phyloP scores from a whole-genome alignment of 2,888 invertebrate species.

The Oligia strigilis region DNA sequence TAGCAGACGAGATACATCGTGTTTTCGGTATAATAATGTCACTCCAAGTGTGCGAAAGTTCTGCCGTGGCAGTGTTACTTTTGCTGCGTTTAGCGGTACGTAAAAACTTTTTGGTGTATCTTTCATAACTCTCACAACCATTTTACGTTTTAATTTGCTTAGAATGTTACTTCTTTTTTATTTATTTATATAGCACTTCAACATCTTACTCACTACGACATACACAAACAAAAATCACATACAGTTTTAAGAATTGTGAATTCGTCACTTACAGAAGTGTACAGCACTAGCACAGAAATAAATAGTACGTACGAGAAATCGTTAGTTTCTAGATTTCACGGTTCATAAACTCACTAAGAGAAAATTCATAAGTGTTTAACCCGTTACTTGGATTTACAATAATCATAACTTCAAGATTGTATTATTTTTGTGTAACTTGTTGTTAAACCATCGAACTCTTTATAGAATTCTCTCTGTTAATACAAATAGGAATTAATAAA shows the following conservation, averaged over 20 bases:
- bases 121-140: constrained; percentile 1
- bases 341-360: background rate
- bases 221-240: too few species aligned
- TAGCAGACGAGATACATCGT: constrained; percentile 83
- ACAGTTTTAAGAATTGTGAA: too few species aligned
- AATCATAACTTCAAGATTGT: too few species aligned
- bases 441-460: too few species aligned
- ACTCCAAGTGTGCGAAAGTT: constrained; percentile 87
- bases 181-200: too few species aligned
- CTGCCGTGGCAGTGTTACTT: constrained; percentile 85
- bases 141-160: constrained; percentile 7
- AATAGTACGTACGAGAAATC: too few species aligned
- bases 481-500: background rate
- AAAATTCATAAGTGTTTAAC: too few species aligned
- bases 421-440: background rate
- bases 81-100: constrained; percentile 85
- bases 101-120: constrained; percentile 58
- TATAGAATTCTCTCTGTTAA: too few species aligned
- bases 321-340: background rate
- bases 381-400: background rate
- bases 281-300: too few species aligned
- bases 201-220: too few species aligned
- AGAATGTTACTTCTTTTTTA: background rate
- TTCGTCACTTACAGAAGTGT: too few species aligned
- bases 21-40: constrained; percentile 88